phyloP scores from a whole-genome alignment of 2,888 invertebrate species.

The Cylloceria caligata region DNA sequence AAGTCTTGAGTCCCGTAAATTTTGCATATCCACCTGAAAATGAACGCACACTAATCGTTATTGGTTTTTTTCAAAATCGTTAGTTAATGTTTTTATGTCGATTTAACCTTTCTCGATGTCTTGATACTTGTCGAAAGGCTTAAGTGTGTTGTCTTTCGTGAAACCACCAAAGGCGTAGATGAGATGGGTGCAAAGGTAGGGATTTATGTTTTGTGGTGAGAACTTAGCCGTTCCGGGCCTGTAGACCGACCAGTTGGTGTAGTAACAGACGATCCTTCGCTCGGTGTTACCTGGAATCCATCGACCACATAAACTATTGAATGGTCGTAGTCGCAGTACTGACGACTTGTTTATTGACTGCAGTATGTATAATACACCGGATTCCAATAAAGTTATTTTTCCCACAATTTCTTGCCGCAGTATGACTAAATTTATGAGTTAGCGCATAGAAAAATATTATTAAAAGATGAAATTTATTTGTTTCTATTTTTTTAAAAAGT shows the following conservation, averaged over 20 bases:
- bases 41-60: slow-evolving; percentile 11
- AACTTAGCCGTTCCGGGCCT: slow-evolving; percentile 96
- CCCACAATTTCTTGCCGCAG: too few species aligned
- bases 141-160: slow-evolving; percentile 95
- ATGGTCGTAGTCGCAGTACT: neutral
- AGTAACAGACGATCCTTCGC: slow-evolving; percentile 94
- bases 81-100: neutral
- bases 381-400: neutral
- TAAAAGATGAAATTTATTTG: too few species aligned
- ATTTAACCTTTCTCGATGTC: slow-evolving; percentile 95
- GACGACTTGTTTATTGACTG: neutral
- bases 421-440: too few species aligned
- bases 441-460: too few species aligned
- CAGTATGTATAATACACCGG: neutral
- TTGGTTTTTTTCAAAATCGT: slow-evolving; percentile 10
- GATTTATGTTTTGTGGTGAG: slow-evolving; percentile 97
- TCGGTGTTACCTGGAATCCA: slow-evolving; percentile 85
- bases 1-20: slow-evolving; percentile 96
- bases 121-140: slow-evolving; percentile 97
- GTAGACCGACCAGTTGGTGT: slow-evolving; percentile 97
- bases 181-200: slow-evolving; percentile 96
- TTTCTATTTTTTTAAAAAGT: too few species aligned
- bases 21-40: slow-evolving; percentile 95
- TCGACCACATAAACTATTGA: slow-evolving; percentile 4
- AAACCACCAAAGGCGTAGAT: slow-evolving; percentile 97